Percentiles rank a stretch among this genome's conserved stretches.
Evolutionary conservation across 2,888 invertebrate genomes (phyloP).

Genomic region (Yponomeuta sedellus): DNA sequence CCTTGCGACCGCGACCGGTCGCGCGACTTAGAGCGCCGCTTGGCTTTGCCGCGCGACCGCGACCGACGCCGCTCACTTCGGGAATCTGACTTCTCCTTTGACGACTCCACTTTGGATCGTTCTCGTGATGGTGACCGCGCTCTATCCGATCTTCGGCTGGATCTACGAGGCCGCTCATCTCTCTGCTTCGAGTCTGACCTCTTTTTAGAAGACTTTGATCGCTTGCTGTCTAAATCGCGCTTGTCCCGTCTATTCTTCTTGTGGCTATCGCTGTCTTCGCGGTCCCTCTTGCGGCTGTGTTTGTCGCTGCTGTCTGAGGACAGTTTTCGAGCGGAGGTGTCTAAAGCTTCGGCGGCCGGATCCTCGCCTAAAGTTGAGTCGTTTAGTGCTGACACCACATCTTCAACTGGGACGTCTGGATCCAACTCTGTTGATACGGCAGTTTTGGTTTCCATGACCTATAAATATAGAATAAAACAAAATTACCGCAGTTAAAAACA

Average conservation of each 20-base stretch:
- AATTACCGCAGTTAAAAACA: slow-evolving; percentile 8
- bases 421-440: slow-evolving; percentile 79
- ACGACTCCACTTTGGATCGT: slow-evolving; percentile 41
- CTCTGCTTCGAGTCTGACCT: slow-evolving; percentile 48
- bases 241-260: slow-evolving; percentile 50
- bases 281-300: slow-evolving; percentile 40
- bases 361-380: slow-evolving; percentile 57
- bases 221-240: slow-evolving; percentile 47
- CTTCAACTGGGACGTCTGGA: slow-evolving; percentile 80
- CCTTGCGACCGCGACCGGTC: slow-evolving; percentile 46
- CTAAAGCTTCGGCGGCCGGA: slow-evolving; percentile 25
- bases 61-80: slow-evolving; percentile 42
- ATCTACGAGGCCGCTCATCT: slow-evolving; percentile 45
- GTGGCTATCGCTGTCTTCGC: slow-evolving; percentile 35
- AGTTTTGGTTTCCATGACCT: slow-evolving; percentile 79
- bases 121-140: slow-evolving; percentile 46
- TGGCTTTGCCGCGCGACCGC: slow-evolving; percentile 44
- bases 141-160: slow-evolving; percentile 41
- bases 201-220: slow-evolving; percentile 48
- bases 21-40: slow-evolving; percentile 39
- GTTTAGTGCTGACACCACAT: slow-evolving; percentile 79
- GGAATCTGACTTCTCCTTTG: slow-evolving; percentile 46
- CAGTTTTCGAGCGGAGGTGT: slow-evolving; percentile 31
- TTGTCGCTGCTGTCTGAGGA: slow-evolving; percentile 33
- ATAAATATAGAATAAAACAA: slow-evolving; percentile 23